Evolutionary conservation across 2,113 vertebrate genomes (phyloP).

Genomic region (human (Homo sapiens)): DNA sequence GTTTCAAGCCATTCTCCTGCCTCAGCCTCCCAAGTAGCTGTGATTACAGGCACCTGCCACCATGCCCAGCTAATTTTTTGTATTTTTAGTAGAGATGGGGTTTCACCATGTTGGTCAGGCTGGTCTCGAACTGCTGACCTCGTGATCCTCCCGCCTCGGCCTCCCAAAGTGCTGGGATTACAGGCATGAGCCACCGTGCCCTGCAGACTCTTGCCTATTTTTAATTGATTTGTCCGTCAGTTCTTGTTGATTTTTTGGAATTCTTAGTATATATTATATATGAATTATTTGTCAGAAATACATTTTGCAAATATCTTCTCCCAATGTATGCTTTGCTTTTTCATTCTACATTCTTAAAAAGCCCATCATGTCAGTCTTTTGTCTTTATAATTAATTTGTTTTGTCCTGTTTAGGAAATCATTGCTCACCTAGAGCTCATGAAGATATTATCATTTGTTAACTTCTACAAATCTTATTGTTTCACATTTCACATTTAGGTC

Average conservation of each 20-base stretch:
- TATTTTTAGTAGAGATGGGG: too few species aligned
- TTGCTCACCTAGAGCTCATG: neutral
- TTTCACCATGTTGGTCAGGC: too few species aligned
- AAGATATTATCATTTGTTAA: neutral
- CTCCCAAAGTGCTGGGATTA: too few species aligned
- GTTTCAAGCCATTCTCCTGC: too few species aligned
- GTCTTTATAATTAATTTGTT: neutral
- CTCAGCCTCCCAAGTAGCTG: too few species aligned
- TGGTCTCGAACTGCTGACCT: too few species aligned
- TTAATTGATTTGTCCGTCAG: neutral
- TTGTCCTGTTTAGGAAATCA: neutral
- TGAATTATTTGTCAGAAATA: neutral
- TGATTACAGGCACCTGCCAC: too few species aligned
- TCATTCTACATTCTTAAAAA: constrained; percentile 1
- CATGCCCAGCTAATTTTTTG: too few species aligned
- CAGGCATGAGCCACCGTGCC: too few species aligned
- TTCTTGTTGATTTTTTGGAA: neutral
- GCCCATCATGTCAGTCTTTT: neutral
- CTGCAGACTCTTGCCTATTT: too few species aligned
- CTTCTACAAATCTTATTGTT: neutral
- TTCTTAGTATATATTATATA: neutral
- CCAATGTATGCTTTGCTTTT: neutral
- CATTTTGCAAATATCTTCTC: neutral
- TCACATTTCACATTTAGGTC: neutral
- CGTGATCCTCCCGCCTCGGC: too few species aligned